A percentile compares a stretch with the other conserved stretches of the same genome.
Conservation (phyloP, 2,888 invertebrate genomes). For the Eudemis profundana region DNA sequence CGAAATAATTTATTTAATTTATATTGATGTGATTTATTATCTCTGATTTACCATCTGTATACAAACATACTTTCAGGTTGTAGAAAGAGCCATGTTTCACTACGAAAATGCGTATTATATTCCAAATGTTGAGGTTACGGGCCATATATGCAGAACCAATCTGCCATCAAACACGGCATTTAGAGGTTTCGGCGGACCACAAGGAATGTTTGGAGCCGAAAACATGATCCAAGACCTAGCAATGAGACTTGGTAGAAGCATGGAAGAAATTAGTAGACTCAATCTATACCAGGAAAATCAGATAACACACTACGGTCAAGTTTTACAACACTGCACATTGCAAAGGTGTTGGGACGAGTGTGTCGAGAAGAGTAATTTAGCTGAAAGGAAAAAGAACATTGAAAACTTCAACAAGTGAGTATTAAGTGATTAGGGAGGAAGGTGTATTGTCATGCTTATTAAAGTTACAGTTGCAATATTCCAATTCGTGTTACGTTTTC, state of each 20-base stretch:
- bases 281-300: constrained; percentile 94
- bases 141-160: constrained; percentile 94
- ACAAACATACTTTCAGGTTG: constrained; percentile 85
- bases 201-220: constrained; percentile 95
- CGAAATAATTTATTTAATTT: neutral
- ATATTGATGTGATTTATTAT: neutral
- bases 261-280: constrained; percentile 86
- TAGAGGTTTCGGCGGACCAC: constrained; percentile 96
- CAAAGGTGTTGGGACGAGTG: constrained; percentile 93
- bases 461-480: too few relatives aligned
- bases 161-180: constrained; percentile 97
- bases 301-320: constrained; percentile 91
- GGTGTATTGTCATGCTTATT: neutral
- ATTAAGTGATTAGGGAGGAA: constrained; percentile 19
- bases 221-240: constrained; percentile 92
- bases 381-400: constrained; percentile 84
- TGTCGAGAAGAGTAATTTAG: constrained; percentile 87
- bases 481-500: neutral
- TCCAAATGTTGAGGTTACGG: constrained; percentile 89
- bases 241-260: constrained; percentile 86
- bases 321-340: constrained; percentile 89
- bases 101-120: constrained; percentile 94
- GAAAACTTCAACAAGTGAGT: constrained; percentile 89
- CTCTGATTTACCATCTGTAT: neutral
- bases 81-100: constrained; percentile 93